Evolutionary conservation across 2,113 vertebrate species (phyloP).

Genomic region (Microcebus jonahi): DNA sequence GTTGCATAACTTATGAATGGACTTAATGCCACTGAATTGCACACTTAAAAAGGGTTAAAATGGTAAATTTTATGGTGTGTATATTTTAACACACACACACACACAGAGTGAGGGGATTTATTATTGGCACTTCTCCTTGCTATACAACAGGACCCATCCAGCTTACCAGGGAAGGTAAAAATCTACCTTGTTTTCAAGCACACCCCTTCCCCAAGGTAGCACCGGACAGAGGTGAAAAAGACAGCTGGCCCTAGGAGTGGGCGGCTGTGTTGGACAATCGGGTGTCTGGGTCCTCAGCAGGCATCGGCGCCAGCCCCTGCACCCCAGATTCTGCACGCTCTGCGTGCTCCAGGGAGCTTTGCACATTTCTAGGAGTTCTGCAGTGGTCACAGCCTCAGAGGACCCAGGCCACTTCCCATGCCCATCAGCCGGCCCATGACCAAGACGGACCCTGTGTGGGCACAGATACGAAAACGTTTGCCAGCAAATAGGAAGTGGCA

Average conservation of each 20-base stretch:
- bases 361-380: neutral
- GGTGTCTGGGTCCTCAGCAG: too few relatives aligned
- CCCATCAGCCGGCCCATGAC: neutral
- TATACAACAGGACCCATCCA: neutral
- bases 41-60: neutral
- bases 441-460: neutral
- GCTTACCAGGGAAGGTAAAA: neutral
- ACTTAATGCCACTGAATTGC: neutral
- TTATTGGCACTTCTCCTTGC: neutral
- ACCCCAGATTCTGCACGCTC: rapidly evolving
- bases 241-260: neutral
- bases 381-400: neutral
- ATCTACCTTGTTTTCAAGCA: neutral
- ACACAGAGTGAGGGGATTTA: neutral
- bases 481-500: slow-evolving; percentile 32
- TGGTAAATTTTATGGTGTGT: neutral
- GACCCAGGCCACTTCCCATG: neutral
- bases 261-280: rapidly evolving
- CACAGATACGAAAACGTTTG: neutral
- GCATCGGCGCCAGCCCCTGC: neutral
- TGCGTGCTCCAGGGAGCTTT: neutral
- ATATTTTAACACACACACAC: neutral
- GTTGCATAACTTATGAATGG: neutral
- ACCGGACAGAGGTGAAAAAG: neutral
- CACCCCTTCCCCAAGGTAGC: rapidly evolving